Evolutionary conservation across 1,140 invertebrate genomes (phyloP), one percentile per base, ranked within the genome.

Genomic region (Listronotus bonariensis): DNA sequence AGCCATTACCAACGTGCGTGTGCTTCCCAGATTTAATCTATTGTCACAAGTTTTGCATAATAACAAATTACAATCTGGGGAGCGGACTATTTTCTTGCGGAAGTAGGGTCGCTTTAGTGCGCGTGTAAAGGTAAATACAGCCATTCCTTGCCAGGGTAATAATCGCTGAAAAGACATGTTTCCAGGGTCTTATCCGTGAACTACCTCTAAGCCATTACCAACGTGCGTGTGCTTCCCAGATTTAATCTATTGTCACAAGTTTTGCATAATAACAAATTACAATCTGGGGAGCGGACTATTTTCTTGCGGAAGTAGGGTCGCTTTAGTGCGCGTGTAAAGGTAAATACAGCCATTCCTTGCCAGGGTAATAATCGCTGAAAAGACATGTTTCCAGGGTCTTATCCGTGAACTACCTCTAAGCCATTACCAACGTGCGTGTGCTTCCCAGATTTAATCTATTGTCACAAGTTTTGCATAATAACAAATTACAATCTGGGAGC

Each of bases 21-120:
- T 53, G 59, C 59, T 62, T 18, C 49, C 58, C 59, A 41, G 59
- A 62, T 62, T 62, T 62, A 62, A 62, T 62, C 59, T 62, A 52
- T 60, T 60, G 58, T 60, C 58, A 52, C 58, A 52, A 54, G 59
- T 62, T 62, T 62, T 62, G 59, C 59, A 62, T 62, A 62, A 62
- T 62, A 51, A 61, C 58, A 61, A 52, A 61, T 61, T 61, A 61
- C 46, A 61, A 61, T 52, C 34, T 51, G 58, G 58, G 58, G 48
- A 48, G 17, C 58, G 31, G 45, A 49, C 34, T 61, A 26, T 51
- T 52, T 49, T 9, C 45, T 12, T 62, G 51, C 59, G 31, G 15
- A 41, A 51, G 40, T 56, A 38, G 18, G 17, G 18, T 43, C 43
- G n/a, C 20, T 56, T 20, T 48, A 48, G 45, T 48, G 7, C 45